Evolutionary conservation across 2,113 vertebrate genomes (phyloP), one percentile per base, ranked within the genome.

Genomic region (Myiozetetes cayanensis): DNA sequence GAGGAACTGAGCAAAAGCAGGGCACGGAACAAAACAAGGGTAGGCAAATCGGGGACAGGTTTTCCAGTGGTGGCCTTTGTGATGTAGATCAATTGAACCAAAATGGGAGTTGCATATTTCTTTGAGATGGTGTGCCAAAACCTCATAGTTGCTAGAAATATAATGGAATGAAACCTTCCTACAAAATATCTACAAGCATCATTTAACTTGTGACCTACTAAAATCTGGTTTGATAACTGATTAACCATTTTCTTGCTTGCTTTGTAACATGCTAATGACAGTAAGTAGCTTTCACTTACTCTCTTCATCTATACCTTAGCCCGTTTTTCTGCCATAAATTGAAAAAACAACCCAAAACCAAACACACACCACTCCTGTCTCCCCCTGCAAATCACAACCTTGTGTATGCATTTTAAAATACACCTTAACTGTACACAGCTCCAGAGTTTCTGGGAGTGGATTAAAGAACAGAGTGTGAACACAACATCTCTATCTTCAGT

Each of bases 151-250:
- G 68, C 25, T 63, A 85, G 67, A 85, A 80, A 31, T 76, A 30
- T 2, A 74, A 70, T 73, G 52, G 78, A 92, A 74, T 55, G 53
- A 37, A 87, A 80, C 27, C 66, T 94, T 73, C 49, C 85, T 92
- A 84, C 62, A 89, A 91, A 95, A 81, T 76, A 90, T 50, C 86
- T 80, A 52, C 22, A 30, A 88, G 46, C 75, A 37, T 94, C 2
- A 24, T 82, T 91, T 95, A 94, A 94, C 89, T 44, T 83, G 67
- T 89, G 76, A 94, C 72, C 53, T 85, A 94, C 94, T 97, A 90
- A 95, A 95, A 94, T 95, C 24, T 50, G 91, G 46, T 88, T 67
- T 93, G 62, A 44, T 94, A 94, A 85, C 91, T 35, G 50, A 87
- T 85, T 90, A 82, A 94, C 90, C 25, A 1, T 82, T 73, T 90